A percentile compares a stretch with the other conserved stretches of the same genome.
These are phyloP conservation scores for Dicaeum eximium DNA, from an alignment of 2,113 vertebrate species.

Conservation along the genomic window DNA sequence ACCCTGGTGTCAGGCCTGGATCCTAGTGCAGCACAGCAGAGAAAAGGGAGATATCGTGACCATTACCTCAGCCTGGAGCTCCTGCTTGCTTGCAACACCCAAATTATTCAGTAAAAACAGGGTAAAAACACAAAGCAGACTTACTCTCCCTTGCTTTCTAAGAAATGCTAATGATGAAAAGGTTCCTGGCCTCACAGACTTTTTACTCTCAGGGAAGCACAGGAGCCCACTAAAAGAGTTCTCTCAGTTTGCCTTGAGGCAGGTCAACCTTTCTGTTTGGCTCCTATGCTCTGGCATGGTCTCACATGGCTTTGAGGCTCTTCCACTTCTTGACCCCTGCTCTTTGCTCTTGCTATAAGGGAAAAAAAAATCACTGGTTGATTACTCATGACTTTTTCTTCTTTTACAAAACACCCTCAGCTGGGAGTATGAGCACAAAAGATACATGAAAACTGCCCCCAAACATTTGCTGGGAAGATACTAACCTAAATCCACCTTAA, in stretches of 20 bases:
- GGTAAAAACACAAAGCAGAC: not conserved
- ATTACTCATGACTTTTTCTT: not conserved
- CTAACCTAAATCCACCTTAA: not conserved
- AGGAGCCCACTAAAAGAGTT: not conserved
- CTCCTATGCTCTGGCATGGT: not conserved
- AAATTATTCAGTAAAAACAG: not conserved
- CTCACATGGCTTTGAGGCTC: not conserved
- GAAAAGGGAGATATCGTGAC: not conserved
- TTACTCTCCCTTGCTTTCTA: not conserved
- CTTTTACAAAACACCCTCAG: not conserved
- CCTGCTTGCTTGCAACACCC: not conserved
- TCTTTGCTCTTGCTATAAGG: not conserved
- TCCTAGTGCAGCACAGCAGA: not conserved
- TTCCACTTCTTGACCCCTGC: not conserved
- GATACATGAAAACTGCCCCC: not conserved
- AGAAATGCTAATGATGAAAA: not conserved
- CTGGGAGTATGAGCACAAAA: not conserved
- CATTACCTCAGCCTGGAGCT: not conserved
- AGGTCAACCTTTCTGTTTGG: not conserved
- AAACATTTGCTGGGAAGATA: not conserved
- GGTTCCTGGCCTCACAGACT: not conserved
- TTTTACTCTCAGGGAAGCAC: not conserved
- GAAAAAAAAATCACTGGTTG: not conserved
- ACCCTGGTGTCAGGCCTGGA: not conserved
- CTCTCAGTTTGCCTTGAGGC: not conserved